A percentile compares a stretch with the other conserved stretches of the same genome.
Conservation (phyloP, 2,113 vertebrate species). For the Datnioides undecimradiatus region DNA sequence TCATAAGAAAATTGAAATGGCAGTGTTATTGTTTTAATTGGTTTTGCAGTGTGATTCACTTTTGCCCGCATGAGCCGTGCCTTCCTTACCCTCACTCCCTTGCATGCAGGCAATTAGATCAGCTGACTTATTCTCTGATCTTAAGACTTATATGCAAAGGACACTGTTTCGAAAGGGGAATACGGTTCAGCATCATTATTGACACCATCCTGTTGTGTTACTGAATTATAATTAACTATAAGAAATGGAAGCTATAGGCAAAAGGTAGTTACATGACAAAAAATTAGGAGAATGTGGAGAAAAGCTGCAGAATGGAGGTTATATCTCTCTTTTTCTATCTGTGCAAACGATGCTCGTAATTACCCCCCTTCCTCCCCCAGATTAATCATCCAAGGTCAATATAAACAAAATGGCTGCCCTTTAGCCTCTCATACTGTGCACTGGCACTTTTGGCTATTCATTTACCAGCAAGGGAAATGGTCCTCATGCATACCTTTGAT, state of each 20-base stretch:
- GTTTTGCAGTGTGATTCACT: conserved; percentile 70
- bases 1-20: conserved; percentile 70
- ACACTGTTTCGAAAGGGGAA: conserved; percentile 47
- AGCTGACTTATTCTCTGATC: conserved; percentile 52
- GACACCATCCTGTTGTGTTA: conserved; percentile 38
- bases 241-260: conserved; percentile 41
- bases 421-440: conserved; percentile 41
- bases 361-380: background rate
- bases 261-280: conserved; percentile 55
- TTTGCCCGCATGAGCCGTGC: conserved; percentile 60
- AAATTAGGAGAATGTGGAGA: conserved; percentile 45
- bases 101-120: conserved; percentile 61
- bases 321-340: conserved; percentile 31
- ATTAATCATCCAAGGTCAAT: conserved; percentile 77
- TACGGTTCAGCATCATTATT: conserved; percentile 42
- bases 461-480: conserved; percentile 67
- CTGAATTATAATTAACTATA: conserved; percentile 51
- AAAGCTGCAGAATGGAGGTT: conserved; percentile 45
- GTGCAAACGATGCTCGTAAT: conserved; percentile 28
- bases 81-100: conserved; percentile 23
- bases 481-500: conserved; percentile 33
- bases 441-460: conserved; percentile 41
- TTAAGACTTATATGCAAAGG: conserved; percentile 39
- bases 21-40: conserved; percentile 77
- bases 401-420: conserved; percentile 76